Evolutionary conservation across 2,797 vertebrate species (phyloP).

Genomic region (Cyprinella venusta): DNA sequence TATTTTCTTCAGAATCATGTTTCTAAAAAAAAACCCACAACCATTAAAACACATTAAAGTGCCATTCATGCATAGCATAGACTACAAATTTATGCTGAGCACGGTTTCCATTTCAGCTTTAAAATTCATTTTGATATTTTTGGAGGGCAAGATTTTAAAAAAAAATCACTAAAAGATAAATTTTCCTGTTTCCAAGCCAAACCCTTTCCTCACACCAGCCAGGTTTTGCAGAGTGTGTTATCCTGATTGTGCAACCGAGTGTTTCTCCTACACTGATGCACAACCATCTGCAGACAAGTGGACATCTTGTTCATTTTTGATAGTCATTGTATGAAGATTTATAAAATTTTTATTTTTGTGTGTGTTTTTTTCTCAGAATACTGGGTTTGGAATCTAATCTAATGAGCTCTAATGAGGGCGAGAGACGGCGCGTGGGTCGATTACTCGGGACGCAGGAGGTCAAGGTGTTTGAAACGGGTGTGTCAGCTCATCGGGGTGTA

Average conservation of each 20-base stretch:
- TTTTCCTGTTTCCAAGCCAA: not conserved
- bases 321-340: not conserved
- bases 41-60: not conserved
- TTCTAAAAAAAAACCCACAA: not conserved
- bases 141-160: not conserved
- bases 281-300: not conserved
- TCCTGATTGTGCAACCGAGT: conserved; percentile 8
- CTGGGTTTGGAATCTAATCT: not conserved
- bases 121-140: conserved; percentile 2
- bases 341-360: not conserved
- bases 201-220: not conserved
- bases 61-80: not conserved
- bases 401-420: not conserved
- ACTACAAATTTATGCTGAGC: not conserved
- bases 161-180: not conserved
- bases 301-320: not conserved
- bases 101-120: not conserved
- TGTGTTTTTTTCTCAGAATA: not conserved
- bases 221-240: not conserved
- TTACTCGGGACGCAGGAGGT: conserved; percentile 14
- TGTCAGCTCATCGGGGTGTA: conserved; percentile 12
- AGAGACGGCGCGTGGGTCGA: not conserved
- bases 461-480: conserved; percentile 38
- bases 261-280: not conserved
- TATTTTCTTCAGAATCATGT: not conserved